These are phyloP conservation scores for Drosophila mimetica DNA, from an alignment of 2,888 invertebrate genomes.

Conservation along the genomic window DNA sequence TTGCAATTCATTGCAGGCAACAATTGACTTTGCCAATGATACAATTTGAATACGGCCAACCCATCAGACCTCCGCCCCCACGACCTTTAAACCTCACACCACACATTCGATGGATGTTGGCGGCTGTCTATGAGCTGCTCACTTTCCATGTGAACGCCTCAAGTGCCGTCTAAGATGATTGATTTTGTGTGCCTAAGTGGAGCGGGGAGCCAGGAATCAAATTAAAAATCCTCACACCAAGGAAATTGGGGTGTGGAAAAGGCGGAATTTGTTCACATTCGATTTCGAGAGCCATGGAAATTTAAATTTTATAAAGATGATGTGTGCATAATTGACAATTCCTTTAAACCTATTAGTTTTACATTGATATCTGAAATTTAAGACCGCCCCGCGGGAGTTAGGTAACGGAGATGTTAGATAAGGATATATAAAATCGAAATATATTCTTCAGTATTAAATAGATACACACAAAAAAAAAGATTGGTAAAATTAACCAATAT, in stretches of 20 bases:
- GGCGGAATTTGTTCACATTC: neutral
- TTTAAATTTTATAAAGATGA: slow-evolving; percentile 3
- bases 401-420: too few species aligned
- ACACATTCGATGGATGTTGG: slow-evolving; percentile 20
- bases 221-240: slow-evolving; percentile 46
- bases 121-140: slow-evolving; percentile 34
- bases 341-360: neutral
- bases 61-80: slow-evolving; percentile 3
- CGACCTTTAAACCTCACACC: slow-evolving; percentile 8
- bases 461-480: too few species aligned
- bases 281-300: neutral
- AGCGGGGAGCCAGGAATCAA: slow-evolving; percentile 28
- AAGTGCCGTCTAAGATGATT: slow-evolving; percentile 39
- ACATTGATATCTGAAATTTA: neutral
- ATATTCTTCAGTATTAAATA: too few species aligned
- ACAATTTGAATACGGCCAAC: slow-evolving; percentile 52
- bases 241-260: slow-evolving; percentile 2
- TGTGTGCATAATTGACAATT: neutral
- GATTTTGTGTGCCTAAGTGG: slow-evolving; percentile 31
- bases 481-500: too few species aligned
- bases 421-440: too few species aligned
- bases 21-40: slow-evolving; percentile 62
- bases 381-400: too few species aligned
- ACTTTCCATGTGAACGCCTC: slow-evolving; percentile 39
- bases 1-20: slow-evolving; percentile 66